Base-by-base conservation (phyloP, 1,140 invertebrate species). In the Diachasma alloeum region DNA sequence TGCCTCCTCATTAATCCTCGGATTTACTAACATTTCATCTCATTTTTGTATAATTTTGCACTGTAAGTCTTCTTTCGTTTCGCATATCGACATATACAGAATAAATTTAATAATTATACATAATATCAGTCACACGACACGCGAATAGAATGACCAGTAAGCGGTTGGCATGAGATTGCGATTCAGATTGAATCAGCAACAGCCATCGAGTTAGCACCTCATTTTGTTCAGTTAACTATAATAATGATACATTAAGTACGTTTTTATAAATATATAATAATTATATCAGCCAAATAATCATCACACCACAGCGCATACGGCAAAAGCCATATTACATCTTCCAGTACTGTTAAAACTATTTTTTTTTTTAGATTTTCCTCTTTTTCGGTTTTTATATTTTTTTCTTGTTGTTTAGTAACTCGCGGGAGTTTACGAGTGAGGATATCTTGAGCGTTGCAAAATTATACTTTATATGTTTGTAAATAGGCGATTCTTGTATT, bases 61-160 rank as follows among this genome's bases (percentile, higher is more conserved):
- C 24, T 26, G 59, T 26, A 63, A 63, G 19, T 63, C 24, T 63
- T 63, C 59, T 26, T 63, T 31, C 13, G 59, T 63, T 63, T 63
- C 24, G 22, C 59, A 63, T 63, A 63, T 63, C 59, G 59, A 26
- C 22, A 63, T 63, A 26, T 63, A 63, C 53, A 4, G 53, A 26
- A 63, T 63, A 26, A 26, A 63, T 63, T 63, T 26, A 26, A 26
- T 11, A 63, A 26, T 59, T 19, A n/a, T 19, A 19, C 53, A 59
- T 63, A 17, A 63, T 63, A 63, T 63, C 59, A 63, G 59, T 63
- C 59, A 63, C 59, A 63, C 59, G 59, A 63, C 59, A 63, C 24
- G 19, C 24, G 59, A 13, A 31, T 63, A 63, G 9, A 31, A 63
- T 63, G 53, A 59, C 19, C 22, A 63, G 24, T 10, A 63, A 63